Evolutionary conservation across 2,888 invertebrate species (phyloP).

Genomic region (Resseliella maxima): DNA sequence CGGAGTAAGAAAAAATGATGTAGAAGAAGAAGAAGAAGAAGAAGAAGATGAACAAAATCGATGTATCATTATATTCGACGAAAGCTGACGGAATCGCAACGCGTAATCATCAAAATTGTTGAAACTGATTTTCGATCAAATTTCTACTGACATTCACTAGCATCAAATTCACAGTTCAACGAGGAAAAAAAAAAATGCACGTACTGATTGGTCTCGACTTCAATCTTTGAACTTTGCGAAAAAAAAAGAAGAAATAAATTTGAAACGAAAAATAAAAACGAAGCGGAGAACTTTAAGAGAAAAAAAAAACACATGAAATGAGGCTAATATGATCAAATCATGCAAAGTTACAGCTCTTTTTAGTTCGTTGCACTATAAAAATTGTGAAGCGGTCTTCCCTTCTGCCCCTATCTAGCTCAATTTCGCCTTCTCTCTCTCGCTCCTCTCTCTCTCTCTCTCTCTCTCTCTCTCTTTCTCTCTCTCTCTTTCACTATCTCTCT

Average conservation of each 20-base stretch:
- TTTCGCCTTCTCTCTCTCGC: too few relatives aligned
- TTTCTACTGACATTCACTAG: neutral
- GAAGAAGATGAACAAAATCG: neutral
- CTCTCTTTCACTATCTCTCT: too few relatives aligned
- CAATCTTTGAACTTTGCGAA: neutral
- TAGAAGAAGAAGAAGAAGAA: neutral
- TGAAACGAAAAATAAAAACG: too few relatives aligned
- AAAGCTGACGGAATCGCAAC: neutral
- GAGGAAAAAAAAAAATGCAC: neutral
- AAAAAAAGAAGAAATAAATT: neutral
- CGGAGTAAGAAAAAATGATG: neutral
- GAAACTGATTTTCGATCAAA: neutral
- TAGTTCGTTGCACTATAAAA: neutral
- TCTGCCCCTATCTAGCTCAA: too few relatives aligned
- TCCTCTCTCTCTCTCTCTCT: too few relatives aligned
- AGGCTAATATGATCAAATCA: neutral
- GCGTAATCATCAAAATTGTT: neutral
- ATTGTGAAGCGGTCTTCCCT: too few relatives aligned
- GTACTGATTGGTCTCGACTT: constrained; percentile 7
- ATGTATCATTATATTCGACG: constrained; percentile 3
- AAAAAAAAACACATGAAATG: neutral
- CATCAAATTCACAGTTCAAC: neutral
- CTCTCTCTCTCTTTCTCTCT: too few relatives aligned
- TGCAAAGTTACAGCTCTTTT: neutral
- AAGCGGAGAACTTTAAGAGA: neutral